Conservation (phyloP, 2,888 invertebrate species). For the Prenolepis imparis region DNA sequence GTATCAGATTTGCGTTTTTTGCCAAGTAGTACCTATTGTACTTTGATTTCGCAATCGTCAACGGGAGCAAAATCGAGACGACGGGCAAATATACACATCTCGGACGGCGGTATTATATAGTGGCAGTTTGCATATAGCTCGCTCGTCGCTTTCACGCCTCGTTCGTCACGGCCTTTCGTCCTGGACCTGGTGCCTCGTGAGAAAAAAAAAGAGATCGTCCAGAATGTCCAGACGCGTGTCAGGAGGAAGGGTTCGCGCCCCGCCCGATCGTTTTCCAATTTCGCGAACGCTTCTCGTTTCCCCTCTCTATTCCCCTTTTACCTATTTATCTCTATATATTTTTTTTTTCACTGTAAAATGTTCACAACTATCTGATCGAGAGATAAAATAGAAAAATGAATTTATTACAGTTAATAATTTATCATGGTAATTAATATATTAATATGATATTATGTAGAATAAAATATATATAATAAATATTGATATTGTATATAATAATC, state of each 20-base stretch:
- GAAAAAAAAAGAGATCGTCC: slow-evolving; percentile 76
- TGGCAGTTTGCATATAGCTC: slow-evolving; percentile 80
- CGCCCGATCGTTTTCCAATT: slow-evolving; percentile 61
- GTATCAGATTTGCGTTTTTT: neutral
- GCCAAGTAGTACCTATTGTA: neutral
- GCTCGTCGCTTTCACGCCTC: slow-evolving; percentile 81
- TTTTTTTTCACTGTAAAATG: neutral
- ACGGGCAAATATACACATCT: slow-evolving; percentile 71
- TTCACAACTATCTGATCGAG: neutral
- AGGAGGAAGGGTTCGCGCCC: slow-evolving; percentile 51
- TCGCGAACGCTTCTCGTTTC: slow-evolving; percentile 34
- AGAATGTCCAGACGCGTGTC: slow-evolving; percentile 71
- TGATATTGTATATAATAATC: neutral
- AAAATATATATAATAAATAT: no score
- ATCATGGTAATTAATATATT: neutral
- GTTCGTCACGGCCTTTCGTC: slow-evolving; percentile 78
- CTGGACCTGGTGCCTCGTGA: slow-evolving; percentile 73
- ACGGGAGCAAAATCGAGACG: slow-evolving; percentile 65
- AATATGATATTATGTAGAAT: no score
- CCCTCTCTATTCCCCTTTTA: neutral
- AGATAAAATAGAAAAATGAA: neutral
- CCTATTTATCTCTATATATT: neutral
- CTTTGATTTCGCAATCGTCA: slow-evolving; percentile 28
- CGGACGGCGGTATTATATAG: slow-evolving; percentile 45
- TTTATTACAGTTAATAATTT: neutral